phyloP scores from a whole-genome alignment of 2,888 invertebrate species.

The Homarus gammarus region DNA sequence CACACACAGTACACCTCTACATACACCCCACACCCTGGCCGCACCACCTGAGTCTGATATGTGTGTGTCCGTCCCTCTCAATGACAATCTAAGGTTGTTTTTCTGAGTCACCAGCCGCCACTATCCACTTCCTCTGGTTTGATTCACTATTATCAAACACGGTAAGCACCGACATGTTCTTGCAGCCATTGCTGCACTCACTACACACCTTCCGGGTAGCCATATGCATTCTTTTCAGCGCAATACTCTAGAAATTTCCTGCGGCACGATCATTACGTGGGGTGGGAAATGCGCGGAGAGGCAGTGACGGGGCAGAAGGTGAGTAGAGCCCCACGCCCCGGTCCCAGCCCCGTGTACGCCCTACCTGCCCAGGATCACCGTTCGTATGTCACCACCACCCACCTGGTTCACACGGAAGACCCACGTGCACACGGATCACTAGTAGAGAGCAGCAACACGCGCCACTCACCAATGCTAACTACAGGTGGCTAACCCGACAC shows the following conservation, averaged over 20 bases:
- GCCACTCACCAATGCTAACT: constrained; percentile 11
- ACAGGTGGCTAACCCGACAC: constrained; percentile 15
- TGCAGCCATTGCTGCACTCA: background rate
- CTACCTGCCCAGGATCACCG: background rate
- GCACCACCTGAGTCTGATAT: background rate
- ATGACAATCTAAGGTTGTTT: background rate
- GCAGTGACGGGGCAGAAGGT: background rate
- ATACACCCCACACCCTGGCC: background rate
- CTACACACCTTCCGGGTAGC: background rate
- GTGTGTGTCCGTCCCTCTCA: background rate
- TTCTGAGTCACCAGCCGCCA: background rate
- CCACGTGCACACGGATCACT: background rate
- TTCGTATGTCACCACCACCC: background rate
- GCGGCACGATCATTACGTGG: background rate
- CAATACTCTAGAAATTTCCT: background rate
- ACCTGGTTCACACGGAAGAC: background rate
- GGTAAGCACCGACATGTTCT: too few relatives aligned
- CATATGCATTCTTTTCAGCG: background rate
- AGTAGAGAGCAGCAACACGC: background rate
- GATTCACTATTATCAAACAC: background rate
- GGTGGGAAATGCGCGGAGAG: background rate
- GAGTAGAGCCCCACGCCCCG: background rate
- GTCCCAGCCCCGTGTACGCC: background rate
- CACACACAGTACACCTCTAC: too few relatives aligned
- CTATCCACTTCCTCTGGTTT: background rate